Base-by-base conservation (phyloP, 2,888 invertebrate genomes). In the Lumbricus terrestris region DNA sequence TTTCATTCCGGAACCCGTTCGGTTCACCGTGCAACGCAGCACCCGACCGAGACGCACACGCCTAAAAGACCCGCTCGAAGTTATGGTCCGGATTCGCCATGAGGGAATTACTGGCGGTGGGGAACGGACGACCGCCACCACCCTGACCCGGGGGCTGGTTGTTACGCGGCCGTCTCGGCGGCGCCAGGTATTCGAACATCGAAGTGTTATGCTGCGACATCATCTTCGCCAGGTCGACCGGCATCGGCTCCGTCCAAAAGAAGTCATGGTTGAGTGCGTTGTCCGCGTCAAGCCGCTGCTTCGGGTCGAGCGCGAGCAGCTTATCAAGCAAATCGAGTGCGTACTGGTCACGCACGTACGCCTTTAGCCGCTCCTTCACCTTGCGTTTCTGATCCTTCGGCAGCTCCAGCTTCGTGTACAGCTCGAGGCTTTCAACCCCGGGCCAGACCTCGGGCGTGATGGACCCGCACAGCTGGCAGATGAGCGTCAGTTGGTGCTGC, bases 201-300 rank as follows among this genome's bases (percentile, higher is more conserved):
- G 98, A 98, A 92, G 96, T 97, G 92, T 96, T 97, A 96, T 97
- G 97, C 93, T 97, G 97, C 0, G 97, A 97, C 92, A 99, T 95
- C 98, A 98, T 98, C 95, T 97, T 97, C 90, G 93, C 93, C 88
- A 95, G 93, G 90, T 95, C 95, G 35, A 92, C 92, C 0, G 99
- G 98, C 97, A 98, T 97, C 0, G 99, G 99, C 94, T 98, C 98
- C 13, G 97, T 97, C 98, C 98, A 99, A 96, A 99, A 99, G 96
- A 99, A 99, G 94, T 98, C 98, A 94, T 99, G 99, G 95, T 98
- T 98, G 1, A 99, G 95, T 0, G 99, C 98, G 0, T 97, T 97
- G 94, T 99, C 98, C 0, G 98, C 97, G 94, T 98, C 98, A 90
- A 96, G 96, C 91, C 98, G 95, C 94, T 98, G 98, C 0, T 97